Evolutionary conservation across 2,797 vertebrate genomes (phyloP).

Genomic region (Gila robusta): DNA sequence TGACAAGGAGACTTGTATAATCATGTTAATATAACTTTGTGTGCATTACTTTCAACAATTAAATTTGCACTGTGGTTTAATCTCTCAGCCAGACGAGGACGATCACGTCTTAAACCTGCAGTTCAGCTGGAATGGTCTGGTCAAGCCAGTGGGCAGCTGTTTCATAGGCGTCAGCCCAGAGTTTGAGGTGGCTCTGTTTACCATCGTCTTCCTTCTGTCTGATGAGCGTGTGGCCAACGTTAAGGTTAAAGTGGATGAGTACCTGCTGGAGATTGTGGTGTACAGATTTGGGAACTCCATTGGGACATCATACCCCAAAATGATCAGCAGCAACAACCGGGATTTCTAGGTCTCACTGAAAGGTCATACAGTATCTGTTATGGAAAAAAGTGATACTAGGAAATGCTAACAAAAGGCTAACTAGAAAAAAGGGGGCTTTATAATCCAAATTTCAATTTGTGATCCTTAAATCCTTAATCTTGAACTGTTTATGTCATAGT

Average conservation of each 20-base stretch:
- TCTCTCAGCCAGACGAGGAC: slow-evolving; percentile 80
- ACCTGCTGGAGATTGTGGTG: slow-evolving; percentile 80
- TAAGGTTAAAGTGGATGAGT: slow-evolving; percentile 79
- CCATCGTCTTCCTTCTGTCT: slow-evolving; percentile 81
- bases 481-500: background rate
- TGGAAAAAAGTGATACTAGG: background rate
- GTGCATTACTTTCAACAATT: background rate
- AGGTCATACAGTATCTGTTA: background rate
- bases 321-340: slow-evolving; percentile 79
- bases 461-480: background rate
- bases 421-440: too few relatives aligned
- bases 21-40: background rate
- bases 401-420: background rate
- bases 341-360: slow-evolving; percentile 63
- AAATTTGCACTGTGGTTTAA: background rate
- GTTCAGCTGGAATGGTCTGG: slow-evolving; percentile 84
- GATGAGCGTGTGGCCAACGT: slow-evolving; percentile 74
- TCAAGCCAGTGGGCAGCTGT: slow-evolving; percentile 81
- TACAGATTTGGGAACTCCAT: slow-evolving; percentile 78
- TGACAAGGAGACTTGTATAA: background rate
- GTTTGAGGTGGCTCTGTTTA: slow-evolving; percentile 86
- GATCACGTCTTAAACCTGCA: slow-evolving; percentile 87
- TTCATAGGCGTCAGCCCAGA: slow-evolving; percentile 85
- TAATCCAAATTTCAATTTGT: background rate
- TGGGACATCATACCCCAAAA: slow-evolving; percentile 84